Evolutionary conservation across 2,888 invertebrate species (phyloP).

Genomic region (Incurvaria masculella): DNA sequence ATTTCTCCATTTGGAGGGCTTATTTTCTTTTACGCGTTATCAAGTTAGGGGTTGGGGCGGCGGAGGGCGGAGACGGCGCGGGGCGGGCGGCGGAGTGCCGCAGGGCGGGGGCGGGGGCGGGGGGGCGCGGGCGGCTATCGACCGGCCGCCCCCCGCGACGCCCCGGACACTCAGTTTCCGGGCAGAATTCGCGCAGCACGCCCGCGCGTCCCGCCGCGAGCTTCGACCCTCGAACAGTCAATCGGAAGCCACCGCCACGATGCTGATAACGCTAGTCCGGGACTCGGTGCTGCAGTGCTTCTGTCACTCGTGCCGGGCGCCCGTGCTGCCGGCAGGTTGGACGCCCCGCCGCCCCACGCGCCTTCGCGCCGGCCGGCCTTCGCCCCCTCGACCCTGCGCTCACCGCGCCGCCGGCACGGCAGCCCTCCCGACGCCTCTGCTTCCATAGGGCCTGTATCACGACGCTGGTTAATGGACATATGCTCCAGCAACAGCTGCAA

Average conservation of each 20-base stretch:
- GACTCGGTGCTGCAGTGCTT: conserved; percentile 93
- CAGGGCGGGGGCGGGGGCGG: conserved; percentile 34
- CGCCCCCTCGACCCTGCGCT: conserved; percentile 12
- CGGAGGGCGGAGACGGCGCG: conserved; percentile 32
- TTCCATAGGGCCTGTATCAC: no score
- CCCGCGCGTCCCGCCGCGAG: conserved; percentile 53
- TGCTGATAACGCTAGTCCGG: conserved; percentile 88
- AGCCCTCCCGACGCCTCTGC: no score
- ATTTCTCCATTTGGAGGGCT: conserved; percentile 53
- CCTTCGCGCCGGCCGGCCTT: conserved; percentile 4
- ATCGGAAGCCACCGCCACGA: conserved; percentile 47
- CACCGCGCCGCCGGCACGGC: no score
- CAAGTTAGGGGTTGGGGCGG: conserved; percentile 45
- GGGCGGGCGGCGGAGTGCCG: conserved; percentile 38
- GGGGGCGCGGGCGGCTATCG: conserved; percentile 44
- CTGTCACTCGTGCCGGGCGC: conserved; percentile 89
- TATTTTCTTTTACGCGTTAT: conserved; percentile 53
- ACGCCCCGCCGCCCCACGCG: conserved; percentile 15
- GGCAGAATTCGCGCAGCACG: conserved; percentile 62
- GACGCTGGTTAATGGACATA: no score
- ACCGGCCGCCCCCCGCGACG: conserved; percentile 61
- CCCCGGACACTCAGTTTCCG: conserved; percentile 53
- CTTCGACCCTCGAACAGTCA: conserved; percentile 48
- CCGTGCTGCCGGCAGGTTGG: conserved; percentile 74
- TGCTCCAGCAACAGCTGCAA: no score